Conservation (phyloP, 2,113 vertebrate species). For the Murina feae region DNA sequence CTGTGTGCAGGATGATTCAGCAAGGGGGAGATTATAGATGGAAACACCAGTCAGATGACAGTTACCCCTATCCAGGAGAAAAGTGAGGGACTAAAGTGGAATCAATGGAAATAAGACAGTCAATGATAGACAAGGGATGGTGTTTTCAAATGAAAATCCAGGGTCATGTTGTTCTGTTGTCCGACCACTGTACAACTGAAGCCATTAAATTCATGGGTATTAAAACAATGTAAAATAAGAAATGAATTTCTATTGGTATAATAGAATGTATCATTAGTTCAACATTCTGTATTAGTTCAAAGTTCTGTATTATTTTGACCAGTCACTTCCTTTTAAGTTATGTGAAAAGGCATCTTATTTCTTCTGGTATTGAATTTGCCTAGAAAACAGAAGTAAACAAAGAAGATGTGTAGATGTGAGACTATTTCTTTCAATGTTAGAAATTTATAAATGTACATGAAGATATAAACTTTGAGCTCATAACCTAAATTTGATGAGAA, state of each 20-base stretch:
- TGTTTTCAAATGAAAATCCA: background rate
- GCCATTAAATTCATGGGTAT: background rate
- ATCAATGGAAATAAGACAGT: background rate
- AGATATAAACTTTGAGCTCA: background rate
- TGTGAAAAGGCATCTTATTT: background rate
- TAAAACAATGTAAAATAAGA: background rate
- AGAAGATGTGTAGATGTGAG: background rate
- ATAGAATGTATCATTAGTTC: background rate
- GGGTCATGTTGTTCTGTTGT: background rate
- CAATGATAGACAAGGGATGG: background rate
- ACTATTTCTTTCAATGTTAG: background rate
- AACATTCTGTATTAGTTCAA: background rate
- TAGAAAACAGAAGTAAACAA: background rate
- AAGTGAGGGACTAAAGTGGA: background rate
- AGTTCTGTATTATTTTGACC: background rate
- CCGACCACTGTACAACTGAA: background rate
- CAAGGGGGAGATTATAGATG: background rate
- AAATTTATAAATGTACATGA: background rate
- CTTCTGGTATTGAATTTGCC: background rate
- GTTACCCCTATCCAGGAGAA: background rate
- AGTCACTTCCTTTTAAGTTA: background rate
- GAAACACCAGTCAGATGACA: background rate
- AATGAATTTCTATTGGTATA: background rate
- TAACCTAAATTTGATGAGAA: background rate
- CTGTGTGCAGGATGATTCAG: background rate